Evolutionary conservation across 2,113 vertebrate species (phyloP).

Genomic region (Solenodon paradoxus): DNA sequence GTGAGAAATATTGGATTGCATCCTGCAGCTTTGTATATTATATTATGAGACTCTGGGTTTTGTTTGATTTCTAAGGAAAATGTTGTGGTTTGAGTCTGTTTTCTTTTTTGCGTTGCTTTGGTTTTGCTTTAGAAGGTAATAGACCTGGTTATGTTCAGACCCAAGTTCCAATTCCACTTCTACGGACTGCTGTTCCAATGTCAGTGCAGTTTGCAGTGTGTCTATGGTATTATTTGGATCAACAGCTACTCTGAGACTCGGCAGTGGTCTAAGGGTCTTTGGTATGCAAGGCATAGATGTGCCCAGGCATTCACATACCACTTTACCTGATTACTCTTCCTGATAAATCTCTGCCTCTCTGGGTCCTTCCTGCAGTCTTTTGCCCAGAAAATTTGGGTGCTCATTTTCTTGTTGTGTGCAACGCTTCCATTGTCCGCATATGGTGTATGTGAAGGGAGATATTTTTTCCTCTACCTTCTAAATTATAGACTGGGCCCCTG

Average conservation of each 20-base stretch:
- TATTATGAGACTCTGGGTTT: not conserved
- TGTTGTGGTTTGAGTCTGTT: not conserved
- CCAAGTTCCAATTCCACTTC: not conserved
- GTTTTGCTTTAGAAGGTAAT: not conserved
- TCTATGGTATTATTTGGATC: not conserved
- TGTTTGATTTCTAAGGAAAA: not conserved
- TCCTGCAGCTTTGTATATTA: not conserved
- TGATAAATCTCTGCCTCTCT: not conserved
- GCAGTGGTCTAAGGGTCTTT: not conserved
- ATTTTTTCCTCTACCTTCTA: not conserved
- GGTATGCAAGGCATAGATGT: not conserved
- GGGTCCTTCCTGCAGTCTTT: not conserved
- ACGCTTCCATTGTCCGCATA: not conserved
- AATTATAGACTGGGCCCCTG: not conserved
- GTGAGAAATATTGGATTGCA: not conserved
- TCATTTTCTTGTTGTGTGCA: not conserved
- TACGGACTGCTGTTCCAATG: not conserved
- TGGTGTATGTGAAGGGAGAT: not conserved
- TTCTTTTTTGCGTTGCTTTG: not conserved
- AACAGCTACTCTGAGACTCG: not conserved
- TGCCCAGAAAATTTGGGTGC: not conserved
- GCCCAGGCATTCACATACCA: not conserved
- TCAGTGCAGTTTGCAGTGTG: not conserved
- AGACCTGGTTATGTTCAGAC: not conserved
- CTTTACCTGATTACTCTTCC: not conserved